Conservation (phyloP, 2,888 invertebrate species). For the Smittia sp. region DNA sequence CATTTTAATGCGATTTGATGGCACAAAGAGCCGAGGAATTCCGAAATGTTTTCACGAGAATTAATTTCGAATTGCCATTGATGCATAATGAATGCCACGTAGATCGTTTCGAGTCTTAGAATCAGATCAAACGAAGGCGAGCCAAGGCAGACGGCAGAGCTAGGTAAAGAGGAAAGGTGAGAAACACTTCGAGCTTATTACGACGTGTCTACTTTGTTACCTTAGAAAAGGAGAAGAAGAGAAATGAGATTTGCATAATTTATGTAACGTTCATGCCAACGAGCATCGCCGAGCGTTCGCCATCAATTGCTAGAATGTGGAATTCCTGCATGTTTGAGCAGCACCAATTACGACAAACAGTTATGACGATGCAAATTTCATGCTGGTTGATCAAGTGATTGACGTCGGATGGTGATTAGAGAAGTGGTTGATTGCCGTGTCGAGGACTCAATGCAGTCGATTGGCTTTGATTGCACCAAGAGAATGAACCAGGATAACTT, state of each 20-base stretch:
- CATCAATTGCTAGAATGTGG: not conserved
- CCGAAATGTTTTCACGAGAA: constrained; percentile 26
- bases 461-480: no score
- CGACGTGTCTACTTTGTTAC: not conserved
- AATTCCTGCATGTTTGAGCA: not conserved
- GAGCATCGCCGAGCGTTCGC: not conserved
- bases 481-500: no score
- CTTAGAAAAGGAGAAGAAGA: not conserved
- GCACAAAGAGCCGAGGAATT: not conserved
- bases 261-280: constrained; percentile 13
- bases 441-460: no score
- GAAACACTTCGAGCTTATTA: not conserved
- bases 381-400: not conserved
- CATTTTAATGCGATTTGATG: not conserved
- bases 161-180: not conserved
- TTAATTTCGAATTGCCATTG: constrained; percentile 31
- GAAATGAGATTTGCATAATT: constrained; percentile 33
- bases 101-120: not conserved
- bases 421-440: no score
- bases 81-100: constrained; percentile 38
- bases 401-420: not conserved
- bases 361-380: not conserved
- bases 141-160: not conserved
- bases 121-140: not conserved
- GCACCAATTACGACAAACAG: not conserved